phyloP scores from a whole-genome alignment of 2,797 vertebrate species.

The Vipera latastei region DNA sequence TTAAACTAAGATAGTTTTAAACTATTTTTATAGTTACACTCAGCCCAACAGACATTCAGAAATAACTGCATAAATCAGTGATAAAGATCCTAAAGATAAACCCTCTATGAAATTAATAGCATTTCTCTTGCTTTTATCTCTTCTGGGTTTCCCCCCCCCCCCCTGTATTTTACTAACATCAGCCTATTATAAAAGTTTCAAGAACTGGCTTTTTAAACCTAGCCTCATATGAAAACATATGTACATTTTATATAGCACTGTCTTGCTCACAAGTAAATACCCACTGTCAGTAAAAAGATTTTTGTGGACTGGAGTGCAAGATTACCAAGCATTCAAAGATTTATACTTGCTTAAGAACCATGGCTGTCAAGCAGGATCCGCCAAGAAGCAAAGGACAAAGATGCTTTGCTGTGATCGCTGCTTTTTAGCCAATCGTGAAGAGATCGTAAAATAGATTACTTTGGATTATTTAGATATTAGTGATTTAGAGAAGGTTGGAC shows the following conservation, averaged over 20 bases:
- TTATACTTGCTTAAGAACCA: background rate
- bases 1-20: background rate
- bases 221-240: background rate
- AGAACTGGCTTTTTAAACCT: background rate
- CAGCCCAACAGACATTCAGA: background rate
- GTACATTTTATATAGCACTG: background rate
- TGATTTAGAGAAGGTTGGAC: background rate
- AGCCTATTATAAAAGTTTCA: background rate
- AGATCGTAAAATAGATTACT: background rate
- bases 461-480: background rate
- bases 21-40: background rate
- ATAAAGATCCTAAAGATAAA: background rate
- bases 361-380: conserved; percentile 4
- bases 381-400: conserved; percentile 13
- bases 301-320: background rate
- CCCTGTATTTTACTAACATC: background rate
- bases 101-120: background rate
- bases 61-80: background rate
- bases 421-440: background rate
- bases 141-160: background rate
- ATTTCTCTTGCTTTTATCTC: background rate
- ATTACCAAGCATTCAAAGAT: background rate
- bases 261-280: background rate
- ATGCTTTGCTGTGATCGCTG: background rate
- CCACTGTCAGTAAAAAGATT: background rate